Evolutionary conservation across 2,113 vertebrate species (phyloP).

Genomic region (Sialia sialis): DNA sequence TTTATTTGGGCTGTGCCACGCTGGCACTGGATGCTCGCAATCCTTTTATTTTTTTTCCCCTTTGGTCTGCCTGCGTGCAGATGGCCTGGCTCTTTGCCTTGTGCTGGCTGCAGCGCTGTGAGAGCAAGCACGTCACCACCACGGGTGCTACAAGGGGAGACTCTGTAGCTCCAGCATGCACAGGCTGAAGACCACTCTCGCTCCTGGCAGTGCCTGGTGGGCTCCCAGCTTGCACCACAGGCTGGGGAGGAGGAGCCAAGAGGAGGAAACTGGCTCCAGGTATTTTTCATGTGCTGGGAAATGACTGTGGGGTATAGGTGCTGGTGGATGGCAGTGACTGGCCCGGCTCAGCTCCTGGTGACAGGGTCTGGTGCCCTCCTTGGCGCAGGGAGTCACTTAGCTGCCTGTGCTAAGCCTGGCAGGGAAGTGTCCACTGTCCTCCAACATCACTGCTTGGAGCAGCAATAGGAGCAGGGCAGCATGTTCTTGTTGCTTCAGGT

Average conservation of each 20-base stretch:
- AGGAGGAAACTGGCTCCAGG: fast-evolving
- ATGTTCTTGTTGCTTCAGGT: background rate
- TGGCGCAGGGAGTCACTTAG: background rate
- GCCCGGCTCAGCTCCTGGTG: background rate
- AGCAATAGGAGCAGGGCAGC: background rate
- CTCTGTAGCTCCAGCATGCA: fast-evolving
- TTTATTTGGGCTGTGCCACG: constrained; percentile 39
- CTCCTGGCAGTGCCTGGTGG: background rate
- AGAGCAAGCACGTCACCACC: background rate
- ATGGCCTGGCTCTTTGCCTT: constrained; percentile 1
- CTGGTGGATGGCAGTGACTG: background rate
- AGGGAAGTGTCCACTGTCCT: background rate
- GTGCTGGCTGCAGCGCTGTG: background rate
- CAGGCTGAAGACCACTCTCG: fast-evolving
- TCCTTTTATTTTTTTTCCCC: background rate
- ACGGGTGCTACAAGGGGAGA: background rate
- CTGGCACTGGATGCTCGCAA: constrained; percentile 28
- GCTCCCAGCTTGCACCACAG: background rate
- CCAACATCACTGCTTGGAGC: fast-evolving
- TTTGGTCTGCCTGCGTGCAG: background rate
- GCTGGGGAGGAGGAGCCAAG: background rate
- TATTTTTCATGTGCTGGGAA: fast-evolving
- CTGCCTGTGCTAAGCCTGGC: background rate
- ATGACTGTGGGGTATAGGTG: fast-evolving
- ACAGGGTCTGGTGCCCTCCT: background rate